Conservation (phyloP, 2,888 invertebrate species). For the Linnaemya tessellans region DNA sequence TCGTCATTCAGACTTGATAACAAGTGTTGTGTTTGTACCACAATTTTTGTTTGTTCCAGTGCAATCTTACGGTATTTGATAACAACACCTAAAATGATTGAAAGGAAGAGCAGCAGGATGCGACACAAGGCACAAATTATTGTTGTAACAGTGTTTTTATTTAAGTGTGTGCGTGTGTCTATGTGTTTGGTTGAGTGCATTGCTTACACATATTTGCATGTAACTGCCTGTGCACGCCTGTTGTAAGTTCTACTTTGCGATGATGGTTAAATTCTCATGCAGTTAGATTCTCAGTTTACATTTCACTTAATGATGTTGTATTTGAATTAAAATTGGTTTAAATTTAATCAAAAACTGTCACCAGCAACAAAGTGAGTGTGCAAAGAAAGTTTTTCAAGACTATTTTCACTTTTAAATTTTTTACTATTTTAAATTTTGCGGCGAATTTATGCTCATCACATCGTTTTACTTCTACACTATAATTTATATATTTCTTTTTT, state of each 20-base stretch:
- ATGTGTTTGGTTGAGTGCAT: slow-evolving; percentile 2
- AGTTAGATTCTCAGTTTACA: slow-evolving; percentile 33
- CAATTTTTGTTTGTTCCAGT: slow-evolving; percentile 53
- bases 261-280: slow-evolving; percentile 27
- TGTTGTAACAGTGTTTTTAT: slow-evolving; percentile 8
- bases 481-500: not conserved
- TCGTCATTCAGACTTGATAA: slow-evolving; percentile 28
- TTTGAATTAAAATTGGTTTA: slow-evolving; percentile 54
- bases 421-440: too few species aligned
- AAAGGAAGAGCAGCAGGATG: slow-evolving; percentile 33
- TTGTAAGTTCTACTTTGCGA: not conserved
- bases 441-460: too few species aligned
- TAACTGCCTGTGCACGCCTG: too few species aligned
- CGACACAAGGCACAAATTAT: slow-evolving; percentile 43
- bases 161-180: not conserved
- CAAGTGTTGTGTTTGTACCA: slow-evolving; percentile 54
- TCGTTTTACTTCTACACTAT: too few species aligned
- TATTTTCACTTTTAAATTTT: too few species aligned
- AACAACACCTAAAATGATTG: slow-evolving; percentile 64
- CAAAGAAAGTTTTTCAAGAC: too few species aligned
- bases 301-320: slow-evolving; percentile 48
- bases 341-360: slow-evolving; percentile 44
- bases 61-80: slow-evolving; percentile 63
- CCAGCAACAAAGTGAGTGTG: not conserved
- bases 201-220: not conserved